Percentiles rank a stretch among this genome's conserved stretches.
Conservation (phyloP, 2,113 vertebrate species). For the Penelope pileata region DNA sequence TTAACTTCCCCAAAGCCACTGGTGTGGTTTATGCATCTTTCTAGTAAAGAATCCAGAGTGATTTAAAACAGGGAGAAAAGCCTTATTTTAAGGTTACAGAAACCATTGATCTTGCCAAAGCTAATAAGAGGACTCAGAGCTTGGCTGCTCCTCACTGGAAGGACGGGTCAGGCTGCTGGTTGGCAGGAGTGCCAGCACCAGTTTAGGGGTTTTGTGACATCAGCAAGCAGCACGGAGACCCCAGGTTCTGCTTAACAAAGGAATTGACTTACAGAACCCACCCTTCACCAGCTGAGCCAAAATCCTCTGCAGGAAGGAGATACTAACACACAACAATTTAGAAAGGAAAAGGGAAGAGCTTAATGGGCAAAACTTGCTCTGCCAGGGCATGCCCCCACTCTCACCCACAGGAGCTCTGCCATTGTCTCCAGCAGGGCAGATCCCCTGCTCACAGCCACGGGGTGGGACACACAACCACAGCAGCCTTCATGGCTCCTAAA, state of each 20-base stretch:
- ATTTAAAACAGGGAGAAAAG: background rate
- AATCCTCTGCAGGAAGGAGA: constrained; percentile 37
- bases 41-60: constrained; percentile 13
- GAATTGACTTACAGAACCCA: background rate
- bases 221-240: background rate
- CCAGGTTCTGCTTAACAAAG: background rate
- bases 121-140: background rate
- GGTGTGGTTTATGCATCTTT: constrained; percentile 38
- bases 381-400: background rate
- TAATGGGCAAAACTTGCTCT: background rate
- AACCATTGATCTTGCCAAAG: constrained; percentile 4
- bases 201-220: background rate
- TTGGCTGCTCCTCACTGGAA: background rate
- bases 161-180: background rate
- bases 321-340: background rate
- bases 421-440: background rate
- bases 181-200: background rate
- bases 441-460: background rate
- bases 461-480: background rate
- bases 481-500: background rate
- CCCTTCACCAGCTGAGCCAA: background rate
- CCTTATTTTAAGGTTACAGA: constrained; percentile 50
- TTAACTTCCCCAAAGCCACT: constrained; percentile 25
- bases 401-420: background rate
- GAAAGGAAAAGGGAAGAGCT: constrained; percentile 15